These are phyloP conservation scores for Solenopsis fugax DNA, from an alignment of 1,140 invertebrate genomes.

Conservation along the genomic window DNA sequence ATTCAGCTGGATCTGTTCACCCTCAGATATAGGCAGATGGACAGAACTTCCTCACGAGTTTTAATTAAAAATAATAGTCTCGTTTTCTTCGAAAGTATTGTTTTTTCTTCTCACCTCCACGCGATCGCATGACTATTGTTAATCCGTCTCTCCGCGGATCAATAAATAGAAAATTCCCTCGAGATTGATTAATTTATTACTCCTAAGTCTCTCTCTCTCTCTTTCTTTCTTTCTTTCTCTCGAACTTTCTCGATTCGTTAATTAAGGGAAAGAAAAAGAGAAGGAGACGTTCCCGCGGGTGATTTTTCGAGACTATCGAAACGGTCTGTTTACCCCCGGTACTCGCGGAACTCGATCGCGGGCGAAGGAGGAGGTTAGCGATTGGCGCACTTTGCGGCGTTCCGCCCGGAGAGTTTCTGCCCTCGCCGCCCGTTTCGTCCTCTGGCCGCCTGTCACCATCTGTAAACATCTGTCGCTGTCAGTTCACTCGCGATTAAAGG, in stretches of 20 bases:
- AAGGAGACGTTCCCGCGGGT: neutral
- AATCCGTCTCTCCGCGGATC: conserved; percentile 18
- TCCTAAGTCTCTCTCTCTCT: neutral
- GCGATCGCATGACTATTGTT: neutral
- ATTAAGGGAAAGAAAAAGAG: neutral
- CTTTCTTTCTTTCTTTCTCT: neutral
- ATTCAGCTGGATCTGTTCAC: neutral
- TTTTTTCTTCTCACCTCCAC: neutral
- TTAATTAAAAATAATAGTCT: conserved; percentile 5
- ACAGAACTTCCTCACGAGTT: neutral
- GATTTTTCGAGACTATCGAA: neutral
- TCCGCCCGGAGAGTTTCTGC: neutral
- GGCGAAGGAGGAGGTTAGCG: conserved; percentile 15
- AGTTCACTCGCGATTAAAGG: neutral
- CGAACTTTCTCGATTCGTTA: neutral
- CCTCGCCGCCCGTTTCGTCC: neutral
- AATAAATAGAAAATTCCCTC: conserved; percentile 37
- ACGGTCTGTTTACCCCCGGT: neutral
- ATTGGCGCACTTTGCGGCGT: neutral
- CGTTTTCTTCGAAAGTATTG: neutral
- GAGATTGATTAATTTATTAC: conserved; percentile 20
- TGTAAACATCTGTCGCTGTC: conserved; percentile 21
- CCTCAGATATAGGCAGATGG: too few relatives aligned
- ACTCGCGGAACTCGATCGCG: neutral
- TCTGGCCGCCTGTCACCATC: neutral